Conservation (phyloP, 2,888 invertebrate species). For the Schrankia costaestrigalis region DNA sequence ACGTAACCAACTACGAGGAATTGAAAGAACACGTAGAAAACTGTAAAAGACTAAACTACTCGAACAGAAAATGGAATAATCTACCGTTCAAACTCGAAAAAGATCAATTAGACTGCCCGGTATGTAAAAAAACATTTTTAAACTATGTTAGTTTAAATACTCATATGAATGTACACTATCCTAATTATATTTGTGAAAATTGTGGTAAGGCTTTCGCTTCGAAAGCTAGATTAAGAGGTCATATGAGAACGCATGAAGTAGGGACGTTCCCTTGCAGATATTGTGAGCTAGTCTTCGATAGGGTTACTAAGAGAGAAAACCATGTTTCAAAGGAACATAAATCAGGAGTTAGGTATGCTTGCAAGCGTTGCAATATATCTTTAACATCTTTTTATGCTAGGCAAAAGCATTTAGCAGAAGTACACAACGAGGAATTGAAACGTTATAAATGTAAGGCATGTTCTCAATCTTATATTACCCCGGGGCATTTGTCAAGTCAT, state of each 20-base stretch:
- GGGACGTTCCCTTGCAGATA: conserved; percentile 67
- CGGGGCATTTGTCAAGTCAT: conserved; percentile 69
- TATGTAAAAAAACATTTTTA: conserved; percentile 64
- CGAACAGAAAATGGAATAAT: conserved; percentile 48
- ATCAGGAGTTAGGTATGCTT: conserved; percentile 63
- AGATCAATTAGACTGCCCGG: conserved; percentile 67
- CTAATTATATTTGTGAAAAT: conserved; percentile 73
- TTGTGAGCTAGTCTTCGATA: conserved; percentile 62
- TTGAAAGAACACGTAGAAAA: conserved; percentile 53
- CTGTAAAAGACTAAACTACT: conserved; percentile 48
- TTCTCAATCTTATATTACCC: conserved; percentile 71
- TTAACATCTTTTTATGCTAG: conserved; percentile 66
- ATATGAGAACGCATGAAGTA: conserved; percentile 76
- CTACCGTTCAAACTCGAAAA: conserved; percentile 70
- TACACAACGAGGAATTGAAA: conserved; percentile 69
- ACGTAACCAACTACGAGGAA: conserved; percentile 50
- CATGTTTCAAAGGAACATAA: conserved; percentile 74
- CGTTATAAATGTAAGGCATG: conserved; percentile 73
- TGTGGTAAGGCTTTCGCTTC: conserved; percentile 80
- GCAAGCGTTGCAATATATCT: conserved; percentile 64
- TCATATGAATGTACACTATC: conserved; percentile 78
- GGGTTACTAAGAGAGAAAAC: conserved; percentile 67
- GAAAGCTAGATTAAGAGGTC: conserved; percentile 68
- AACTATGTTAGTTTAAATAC: conserved; percentile 70
- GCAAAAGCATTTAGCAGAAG: conserved; percentile 70